These are phyloP conservation scores for Cassiopea xamachana DNA, from an alignment of 30 jellyfish, hydroid and myxozoan genomes.

Conservation along the genomic window DNA sequence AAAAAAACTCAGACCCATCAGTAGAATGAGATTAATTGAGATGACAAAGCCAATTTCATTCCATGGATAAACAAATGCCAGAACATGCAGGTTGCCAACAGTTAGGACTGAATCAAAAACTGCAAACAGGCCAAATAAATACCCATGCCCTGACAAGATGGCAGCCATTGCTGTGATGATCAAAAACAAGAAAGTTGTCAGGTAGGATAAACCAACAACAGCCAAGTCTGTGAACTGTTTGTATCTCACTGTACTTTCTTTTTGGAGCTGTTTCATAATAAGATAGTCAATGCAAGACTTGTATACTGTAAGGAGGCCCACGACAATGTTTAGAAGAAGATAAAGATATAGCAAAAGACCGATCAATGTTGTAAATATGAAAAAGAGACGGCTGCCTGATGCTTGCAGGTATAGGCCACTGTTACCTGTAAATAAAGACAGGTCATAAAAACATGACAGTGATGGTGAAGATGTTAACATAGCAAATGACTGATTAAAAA, in stretches of 20 bases:
- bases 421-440: slow-evolving; percentile 53
- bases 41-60: slow-evolving; percentile 66
- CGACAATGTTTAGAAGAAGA: slow-evolving; percentile 48
- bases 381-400: slow-evolving; percentile 47
- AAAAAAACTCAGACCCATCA: slow-evolving; percentile 45
- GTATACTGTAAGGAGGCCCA: slow-evolving; percentile 13
- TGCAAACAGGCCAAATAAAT: slow-evolving; percentile 54
- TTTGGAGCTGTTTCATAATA: not conserved
- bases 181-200: slow-evolving; percentile 5
- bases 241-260: not conserved
- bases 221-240: slow-evolving; percentile 23
- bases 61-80: slow-evolving; percentile 62
- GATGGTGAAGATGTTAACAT: not conserved
- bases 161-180: slow-evolving; percentile 50
- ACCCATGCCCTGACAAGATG: slow-evolving; percentile 72
- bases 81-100: slow-evolving; percentile 39
- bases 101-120: slow-evolving; percentile 56
- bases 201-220: slow-evolving; percentile 24
- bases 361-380: slow-evolving; percentile 36
- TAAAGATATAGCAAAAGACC: slow-evolving; percentile 53
- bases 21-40: slow-evolving; percentile 34
- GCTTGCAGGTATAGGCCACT: slow-evolving; percentile 61
- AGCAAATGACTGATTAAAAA: not conserved
- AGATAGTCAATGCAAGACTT: slow-evolving; percentile 40
- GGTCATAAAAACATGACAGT: not conserved